These are phyloP conservation scores for Silurus asotus DNA, from an alignment of 2,113 vertebrate species.

Conservation along the genomic window DNA sequence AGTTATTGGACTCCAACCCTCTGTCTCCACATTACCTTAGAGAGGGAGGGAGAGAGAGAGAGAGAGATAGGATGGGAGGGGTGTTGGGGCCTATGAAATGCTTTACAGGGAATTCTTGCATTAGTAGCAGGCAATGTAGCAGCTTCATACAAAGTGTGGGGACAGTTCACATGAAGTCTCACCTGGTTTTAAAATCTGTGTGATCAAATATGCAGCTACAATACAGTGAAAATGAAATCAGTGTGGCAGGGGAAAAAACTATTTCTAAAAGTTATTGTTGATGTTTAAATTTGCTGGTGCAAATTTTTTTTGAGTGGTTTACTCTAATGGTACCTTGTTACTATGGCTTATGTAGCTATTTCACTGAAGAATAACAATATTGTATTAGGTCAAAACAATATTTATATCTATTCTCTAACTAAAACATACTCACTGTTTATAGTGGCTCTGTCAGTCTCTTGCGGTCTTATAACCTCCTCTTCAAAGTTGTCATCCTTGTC, in stretches of 20 bases:
- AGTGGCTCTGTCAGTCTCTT: conserved; percentile 48
- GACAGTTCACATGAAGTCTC: background rate
- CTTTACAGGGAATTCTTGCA: background rate
- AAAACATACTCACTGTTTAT: conserved; percentile 66
- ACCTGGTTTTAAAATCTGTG: background rate
- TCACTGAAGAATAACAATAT: conserved; percentile 14
- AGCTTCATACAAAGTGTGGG: background rate
- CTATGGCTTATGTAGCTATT: background rate
- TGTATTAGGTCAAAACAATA: conserved; percentile 21
- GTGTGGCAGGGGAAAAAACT: background rate
- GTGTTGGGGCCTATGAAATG: background rate
- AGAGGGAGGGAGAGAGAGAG: background rate
- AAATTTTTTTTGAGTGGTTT: background rate
- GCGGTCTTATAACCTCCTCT: conserved; percentile 40
- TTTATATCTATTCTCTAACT: conserved; percentile 41
- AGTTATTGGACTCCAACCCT: conserved; percentile 52
- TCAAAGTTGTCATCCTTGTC: conserved; percentile 69
- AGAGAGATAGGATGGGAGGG: too few species aligned
- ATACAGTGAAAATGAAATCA: background rate
- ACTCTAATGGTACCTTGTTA: conserved; percentile 9
- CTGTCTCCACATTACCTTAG: conserved; percentile 56
- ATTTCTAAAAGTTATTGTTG: background rate
- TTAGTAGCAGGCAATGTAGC: background rate
- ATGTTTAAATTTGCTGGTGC: background rate
- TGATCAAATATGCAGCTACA: conserved; percentile 1